Base-by-base conservation (phyloP, 2,888 invertebrate genomes). In the Drosophila prostipennis region DNA sequence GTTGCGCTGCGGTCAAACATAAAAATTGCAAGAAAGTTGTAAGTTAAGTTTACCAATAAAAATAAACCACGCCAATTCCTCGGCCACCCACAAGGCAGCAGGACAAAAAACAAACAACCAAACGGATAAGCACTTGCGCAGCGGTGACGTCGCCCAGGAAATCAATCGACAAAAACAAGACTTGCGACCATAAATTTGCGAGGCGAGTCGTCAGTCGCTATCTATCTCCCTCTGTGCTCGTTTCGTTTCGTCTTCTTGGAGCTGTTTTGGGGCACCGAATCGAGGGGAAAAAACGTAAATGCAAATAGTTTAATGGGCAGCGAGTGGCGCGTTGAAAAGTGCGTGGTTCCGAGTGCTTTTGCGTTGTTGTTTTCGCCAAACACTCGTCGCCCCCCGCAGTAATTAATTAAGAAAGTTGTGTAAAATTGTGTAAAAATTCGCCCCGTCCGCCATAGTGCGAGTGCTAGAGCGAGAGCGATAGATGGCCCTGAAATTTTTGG, bases 401-500 rank as follows among this genome's bases (percentile, higher is more conserved):
- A 57, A 74, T 83, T 75, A 84, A 85, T 88, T 87, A 87, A 87
- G 87, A 87, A 80, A 86, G 80, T 88, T 88, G 88, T 88, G 84
- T 88, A 86, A 80, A 87, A 80, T 59, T 80, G 80, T 83, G 29
- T 39, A 39, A 34, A 34, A 34, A 11, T 87, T 87, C 75, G 72
- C 63, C 39, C 59, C 19, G 73, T 77, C 83, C 87, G 80, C 83
- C 83, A 88, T 88, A 74, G 74, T 76, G 64, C 75, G 68, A 73
- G 52, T 26, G 52, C 26, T 59, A 54, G 73, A 65, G 78, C 63
- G 71, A 84, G 74, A 60, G 80, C 77, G 76, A 76, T 76, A 74
- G 73, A 54, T 76, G 72, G 57, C 72, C 70, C 51, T 77, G 80
- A 82, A 82, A 82, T 61, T 61, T 72, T 83, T 88, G 83, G 87